Base-by-base conservation (phyloP, 2,113 vertebrate genomes). In the Eulacestoma nigropectus region DNA sequence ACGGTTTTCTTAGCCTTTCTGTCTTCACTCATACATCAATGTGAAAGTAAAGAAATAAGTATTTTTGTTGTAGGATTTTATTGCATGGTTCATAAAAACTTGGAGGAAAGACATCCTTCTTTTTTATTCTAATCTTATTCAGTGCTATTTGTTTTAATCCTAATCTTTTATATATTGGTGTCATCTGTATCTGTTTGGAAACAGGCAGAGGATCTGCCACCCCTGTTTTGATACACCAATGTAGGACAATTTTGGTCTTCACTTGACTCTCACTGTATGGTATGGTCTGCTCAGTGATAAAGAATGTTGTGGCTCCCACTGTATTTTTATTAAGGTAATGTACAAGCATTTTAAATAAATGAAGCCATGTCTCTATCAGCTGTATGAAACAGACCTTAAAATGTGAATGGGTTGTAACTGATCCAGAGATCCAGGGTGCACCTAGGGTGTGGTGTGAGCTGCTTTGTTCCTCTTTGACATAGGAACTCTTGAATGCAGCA, bases 1-100 rank as follows among this genome's bases (percentile, higher is more conserved):
- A 84, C 84, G 52, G 32, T 84, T 92, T 90, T 64, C 87, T 70
- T 86, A 84, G 88, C 65, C 68, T 52, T 94, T 94, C 90, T 96
- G 90, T 96, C 82, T 94, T 94, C 85, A 75, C 79, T 95, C 68
- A 56, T 68, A 74, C 56, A 88, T 95, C 95, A 87, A 4, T 55
- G 52, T 89, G 83, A 78, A 89, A 90, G 83, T 83, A 85, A 90
- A 91, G 69, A 74, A 94, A 14, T 60, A 73, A 78, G 72, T 84
- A 52, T 87, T 95, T 90, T 65, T 89, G 26, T 59, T 83, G 69
- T 1, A 70, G 77, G 18, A 59, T 95, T 84, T 84, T 82, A 60
- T 32, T 52, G 52, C 52, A 52, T 49, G 7, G 22, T 84, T 87
- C 33, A 63, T 63, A 84, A 83, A 84, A 77, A 22, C 20, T 64